Conservation (phyloP, 2,888 invertebrate species). For the Parelbella ahira region DNA sequence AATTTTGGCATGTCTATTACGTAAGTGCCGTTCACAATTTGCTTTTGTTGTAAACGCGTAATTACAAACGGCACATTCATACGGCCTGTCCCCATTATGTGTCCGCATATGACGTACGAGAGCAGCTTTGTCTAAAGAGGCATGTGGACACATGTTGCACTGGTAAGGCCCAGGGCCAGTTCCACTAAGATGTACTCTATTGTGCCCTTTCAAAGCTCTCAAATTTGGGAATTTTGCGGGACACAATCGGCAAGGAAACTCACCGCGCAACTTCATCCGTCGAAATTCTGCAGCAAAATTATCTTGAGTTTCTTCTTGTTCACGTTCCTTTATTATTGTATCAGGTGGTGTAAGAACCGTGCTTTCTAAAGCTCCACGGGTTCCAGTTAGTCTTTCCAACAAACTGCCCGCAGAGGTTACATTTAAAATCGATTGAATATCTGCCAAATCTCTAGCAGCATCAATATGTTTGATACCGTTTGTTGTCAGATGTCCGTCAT, state of each 20-base stretch:
- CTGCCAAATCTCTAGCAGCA: conserved; percentile 88
- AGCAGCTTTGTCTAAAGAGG: conserved; percentile 94
- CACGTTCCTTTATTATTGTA: conserved; percentile 61
- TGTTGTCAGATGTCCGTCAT: conserved; percentile 56
- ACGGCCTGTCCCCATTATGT: conserved; percentile 97
- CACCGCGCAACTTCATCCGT: conserved; percentile 93
- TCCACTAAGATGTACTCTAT: conserved; percentile 90
- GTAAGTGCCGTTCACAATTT: conserved; percentile 96
- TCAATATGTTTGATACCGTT: conserved; percentile 75
- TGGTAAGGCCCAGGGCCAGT: conserved; percentile 90
- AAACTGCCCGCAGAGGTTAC: conserved; percentile 86
- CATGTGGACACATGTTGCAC: conserved; percentile 96
- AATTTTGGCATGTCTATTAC: conserved; percentile 93
- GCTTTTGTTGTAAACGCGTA: conserved; percentile 98
- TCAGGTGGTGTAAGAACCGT: conserved; percentile 68
- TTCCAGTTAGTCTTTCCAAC: conserved; percentile 81
- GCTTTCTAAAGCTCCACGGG: conserved; percentile 63
- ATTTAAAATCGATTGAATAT: conserved; percentile 91
- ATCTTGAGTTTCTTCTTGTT: conserved; percentile 88
- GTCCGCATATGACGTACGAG: conserved; percentile 95
- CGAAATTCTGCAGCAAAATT: conserved; percentile 91
- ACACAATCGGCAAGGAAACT: conserved; percentile 95
- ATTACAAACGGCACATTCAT: conserved; percentile 96
- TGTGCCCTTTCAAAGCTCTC: conserved; percentile 94
- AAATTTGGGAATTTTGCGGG: conserved; percentile 92